Evolutionary conservation across 2,797 vertebrate species (phyloP).

Genomic region (Hypotaenidia philippensis): DNA sequence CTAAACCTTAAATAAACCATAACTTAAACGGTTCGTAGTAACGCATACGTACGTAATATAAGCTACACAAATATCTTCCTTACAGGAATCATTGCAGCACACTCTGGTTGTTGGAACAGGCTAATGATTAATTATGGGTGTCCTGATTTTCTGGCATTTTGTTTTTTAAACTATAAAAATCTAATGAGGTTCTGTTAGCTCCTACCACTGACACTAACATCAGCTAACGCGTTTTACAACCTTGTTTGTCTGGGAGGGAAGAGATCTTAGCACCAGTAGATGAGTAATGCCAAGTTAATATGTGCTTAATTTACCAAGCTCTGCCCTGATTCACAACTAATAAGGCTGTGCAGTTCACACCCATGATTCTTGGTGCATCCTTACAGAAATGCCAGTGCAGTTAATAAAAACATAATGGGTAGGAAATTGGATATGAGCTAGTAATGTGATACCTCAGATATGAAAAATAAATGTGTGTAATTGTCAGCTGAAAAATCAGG

Average conservation of each 20-base stretch:
- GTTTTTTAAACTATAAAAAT: slow-evolving; percentile 21
- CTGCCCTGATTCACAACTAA: slow-evolving; percentile 32
- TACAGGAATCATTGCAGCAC: neutral
- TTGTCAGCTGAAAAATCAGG: neutral
- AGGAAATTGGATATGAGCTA: neutral
- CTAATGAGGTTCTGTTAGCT: slow-evolving; percentile 26
- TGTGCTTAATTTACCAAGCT: neutral
- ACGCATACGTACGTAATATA: neutral
- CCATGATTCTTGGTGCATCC: neutral
- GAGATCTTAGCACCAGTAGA: slow-evolving; percentile 1
- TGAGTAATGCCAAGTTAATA: slow-evolving; percentile 30
- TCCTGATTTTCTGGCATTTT: slow-evolving; percentile 45
- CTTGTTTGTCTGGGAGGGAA: slow-evolving; percentile 4
- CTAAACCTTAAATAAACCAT: neutral
- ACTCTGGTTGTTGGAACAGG: neutral
- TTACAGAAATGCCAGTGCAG: slow-evolving; percentile 11
- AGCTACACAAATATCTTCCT: neutral
- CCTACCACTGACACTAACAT: neutral
- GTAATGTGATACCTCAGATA: neutral
- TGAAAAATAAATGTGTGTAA: neutral
- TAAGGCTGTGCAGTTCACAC: neutral
- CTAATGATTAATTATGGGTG: neutral
- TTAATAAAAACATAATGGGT: slow-evolving; percentile 9
- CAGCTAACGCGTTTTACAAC: neutral
- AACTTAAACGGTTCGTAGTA: neutral